phyloP scores from a whole-genome alignment of 2,113 vertebrate genomes.

The Coturnix japonica region DNA sequence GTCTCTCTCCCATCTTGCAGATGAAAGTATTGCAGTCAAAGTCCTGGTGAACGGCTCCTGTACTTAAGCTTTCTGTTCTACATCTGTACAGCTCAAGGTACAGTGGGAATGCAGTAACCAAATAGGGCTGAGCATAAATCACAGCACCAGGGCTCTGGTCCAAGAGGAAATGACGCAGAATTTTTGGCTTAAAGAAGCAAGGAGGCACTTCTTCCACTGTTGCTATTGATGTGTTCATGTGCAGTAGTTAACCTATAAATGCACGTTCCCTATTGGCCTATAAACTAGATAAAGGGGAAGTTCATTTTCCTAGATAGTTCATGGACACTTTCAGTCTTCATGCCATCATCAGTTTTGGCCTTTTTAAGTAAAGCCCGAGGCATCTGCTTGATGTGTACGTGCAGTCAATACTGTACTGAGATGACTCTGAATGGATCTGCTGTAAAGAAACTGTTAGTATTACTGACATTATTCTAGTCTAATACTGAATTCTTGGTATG shows the following conservation, averaged over 20 bases:
- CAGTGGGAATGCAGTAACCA: background rate
- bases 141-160: background rate
- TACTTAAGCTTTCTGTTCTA: background rate
- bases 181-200: background rate
- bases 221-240: background rate
- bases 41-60: background rate
- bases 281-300: background rate
- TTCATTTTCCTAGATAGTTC: background rate
- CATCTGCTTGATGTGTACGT: background rate
- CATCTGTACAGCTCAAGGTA: background rate
- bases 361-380: background rate
- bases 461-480: background rate
- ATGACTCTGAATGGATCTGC: background rate
- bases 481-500: background rate
- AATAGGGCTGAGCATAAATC: background rate
- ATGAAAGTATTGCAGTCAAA: background rate
- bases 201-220: background rate
- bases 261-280: background rate
- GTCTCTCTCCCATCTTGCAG: background rate
- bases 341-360: background rate
- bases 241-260: background rate
- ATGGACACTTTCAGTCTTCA: background rate
- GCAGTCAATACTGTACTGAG: too few relatives aligned
- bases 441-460: background rate
- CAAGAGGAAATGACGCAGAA: constrained; percentile 12